These are phyloP conservation scores for Lycophotia porphyrea DNA, from an alignment of 2,888 invertebrate genomes.

Conservation along the genomic window DNA sequence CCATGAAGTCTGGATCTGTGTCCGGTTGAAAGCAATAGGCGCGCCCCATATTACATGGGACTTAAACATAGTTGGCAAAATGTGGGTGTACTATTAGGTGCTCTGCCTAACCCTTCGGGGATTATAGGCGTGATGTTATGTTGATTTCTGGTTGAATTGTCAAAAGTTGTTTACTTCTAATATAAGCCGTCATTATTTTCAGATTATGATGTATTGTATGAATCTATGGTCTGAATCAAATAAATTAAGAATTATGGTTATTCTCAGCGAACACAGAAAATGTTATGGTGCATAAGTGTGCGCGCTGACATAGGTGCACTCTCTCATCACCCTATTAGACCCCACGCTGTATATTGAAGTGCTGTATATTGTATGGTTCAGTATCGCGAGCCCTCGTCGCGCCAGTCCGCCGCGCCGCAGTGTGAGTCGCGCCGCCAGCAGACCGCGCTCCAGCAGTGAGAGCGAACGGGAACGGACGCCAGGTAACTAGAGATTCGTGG, in stretches of 20 bases:
- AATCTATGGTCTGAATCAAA: background rate
- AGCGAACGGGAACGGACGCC: constrained; percentile 60
- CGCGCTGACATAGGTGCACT: no score
- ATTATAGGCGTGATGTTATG: no score
- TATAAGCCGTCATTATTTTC: no score
- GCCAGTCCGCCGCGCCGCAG: constrained; percentile 52
- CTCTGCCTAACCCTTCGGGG: no score
- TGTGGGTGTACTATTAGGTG: no score
- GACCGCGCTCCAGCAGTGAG: constrained; percentile 52
- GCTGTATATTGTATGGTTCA: background rate
- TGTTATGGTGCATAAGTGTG: background rate
- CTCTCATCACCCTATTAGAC: background rate
- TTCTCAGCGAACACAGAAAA: background rate
- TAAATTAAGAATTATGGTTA: background rate
- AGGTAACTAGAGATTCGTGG: constrained; percentile 28
- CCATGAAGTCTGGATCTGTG: no score
- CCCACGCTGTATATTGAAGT: background rate
- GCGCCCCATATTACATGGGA: no score
- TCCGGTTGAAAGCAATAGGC: no score
- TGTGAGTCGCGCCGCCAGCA: constrained; percentile 55
- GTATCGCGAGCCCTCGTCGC: constrained; percentile 27
- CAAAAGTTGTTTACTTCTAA: no score
- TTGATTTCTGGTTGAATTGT: no score
- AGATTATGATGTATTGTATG: no score
- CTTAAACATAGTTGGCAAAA: no score